These are phyloP conservation scores for Psylliodes chrysocephalus DNA, from an alignment of 2,888 invertebrate genomes.

Conservation along the genomic window DNA sequence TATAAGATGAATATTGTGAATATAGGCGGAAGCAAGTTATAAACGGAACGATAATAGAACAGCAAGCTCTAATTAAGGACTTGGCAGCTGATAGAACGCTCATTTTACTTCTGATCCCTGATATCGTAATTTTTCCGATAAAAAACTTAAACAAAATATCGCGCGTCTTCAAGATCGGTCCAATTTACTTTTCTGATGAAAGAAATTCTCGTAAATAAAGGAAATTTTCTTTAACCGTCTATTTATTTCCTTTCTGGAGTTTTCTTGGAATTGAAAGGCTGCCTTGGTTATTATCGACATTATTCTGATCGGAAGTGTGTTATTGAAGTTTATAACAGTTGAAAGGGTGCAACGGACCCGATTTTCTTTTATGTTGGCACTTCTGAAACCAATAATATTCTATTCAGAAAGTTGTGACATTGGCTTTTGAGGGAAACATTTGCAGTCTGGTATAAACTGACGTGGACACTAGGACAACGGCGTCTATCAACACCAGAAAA, in stretches of 20 bases:
- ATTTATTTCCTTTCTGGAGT: constrained; percentile 31
- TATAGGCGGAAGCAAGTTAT: too few relatives aligned
- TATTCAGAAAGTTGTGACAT: constrained; percentile 45
- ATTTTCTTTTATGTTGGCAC: constrained; percentile 40
- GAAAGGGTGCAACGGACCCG: constrained; percentile 43
- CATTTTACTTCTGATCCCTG: not conserved
- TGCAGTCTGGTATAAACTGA: constrained; percentile 36
- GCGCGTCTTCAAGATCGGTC: constrained; percentile 13
- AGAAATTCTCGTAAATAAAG: constrained; percentile 21
- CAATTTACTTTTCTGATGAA: constrained; percentile 34
- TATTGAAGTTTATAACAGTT: constrained; percentile 40
- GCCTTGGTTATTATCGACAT: constrained; percentile 39
- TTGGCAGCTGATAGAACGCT: not conserved
- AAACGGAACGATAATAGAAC: not conserved
- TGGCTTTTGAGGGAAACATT: constrained; percentile 44
- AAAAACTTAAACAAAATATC: not conserved
- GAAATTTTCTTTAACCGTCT: constrained; percentile 26
- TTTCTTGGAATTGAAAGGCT: constrained; percentile 33
- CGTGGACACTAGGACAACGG: not conserved
- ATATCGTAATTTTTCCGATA: constrained; percentile 1
- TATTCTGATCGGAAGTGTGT: constrained; percentile 40
- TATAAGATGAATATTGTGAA: too few relatives aligned
- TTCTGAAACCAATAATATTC: constrained; percentile 48
- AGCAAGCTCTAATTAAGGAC: not conserved
- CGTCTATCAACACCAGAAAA: too few relatives aligned